Percentiles rank a stretch among this genome's conserved stretches.
phyloP scores from a whole-genome alignment of 2,113 vertebrate species.

The Geococcyx californianus region DNA sequence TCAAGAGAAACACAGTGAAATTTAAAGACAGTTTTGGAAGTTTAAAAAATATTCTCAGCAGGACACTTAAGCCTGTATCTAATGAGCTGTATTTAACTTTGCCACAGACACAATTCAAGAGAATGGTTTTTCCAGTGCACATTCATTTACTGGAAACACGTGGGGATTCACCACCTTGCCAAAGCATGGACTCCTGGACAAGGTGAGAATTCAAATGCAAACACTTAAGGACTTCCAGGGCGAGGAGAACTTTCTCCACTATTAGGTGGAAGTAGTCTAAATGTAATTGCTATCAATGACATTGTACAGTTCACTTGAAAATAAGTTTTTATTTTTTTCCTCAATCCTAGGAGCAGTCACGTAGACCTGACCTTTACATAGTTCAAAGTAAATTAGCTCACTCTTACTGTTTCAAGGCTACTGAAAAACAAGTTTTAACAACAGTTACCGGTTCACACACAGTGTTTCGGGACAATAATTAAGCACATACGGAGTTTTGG shows the following conservation, averaged over 20 bases:
- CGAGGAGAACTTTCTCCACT: not conserved
- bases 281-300: not conserved
- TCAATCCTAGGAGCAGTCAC: not conserved
- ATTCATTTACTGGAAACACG: not conserved
- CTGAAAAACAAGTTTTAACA: not conserved
- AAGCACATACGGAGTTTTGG: not conserved
- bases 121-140: not conserved
- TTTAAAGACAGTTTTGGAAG: not conserved
- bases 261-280: not conserved
- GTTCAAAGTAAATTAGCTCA: not conserved
- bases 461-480: not conserved
- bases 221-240: not conserved
- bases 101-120: not conserved
- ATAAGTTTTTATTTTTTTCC: not conserved
- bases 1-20: not conserved
- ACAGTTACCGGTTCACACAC: not conserved
- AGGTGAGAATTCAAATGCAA: not conserved
- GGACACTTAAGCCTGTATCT: not conserved
- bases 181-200: fast-evolving
- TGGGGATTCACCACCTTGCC: not conserved
- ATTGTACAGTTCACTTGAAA: not conserved
- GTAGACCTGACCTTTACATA: not conserved
- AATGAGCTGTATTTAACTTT: not conserved
- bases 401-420: not conserved
- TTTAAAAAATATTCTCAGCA: not conserved